Base-by-base conservation (phyloP, 2,113 vertebrate species). In the Chaetura pelagica region DNA sequence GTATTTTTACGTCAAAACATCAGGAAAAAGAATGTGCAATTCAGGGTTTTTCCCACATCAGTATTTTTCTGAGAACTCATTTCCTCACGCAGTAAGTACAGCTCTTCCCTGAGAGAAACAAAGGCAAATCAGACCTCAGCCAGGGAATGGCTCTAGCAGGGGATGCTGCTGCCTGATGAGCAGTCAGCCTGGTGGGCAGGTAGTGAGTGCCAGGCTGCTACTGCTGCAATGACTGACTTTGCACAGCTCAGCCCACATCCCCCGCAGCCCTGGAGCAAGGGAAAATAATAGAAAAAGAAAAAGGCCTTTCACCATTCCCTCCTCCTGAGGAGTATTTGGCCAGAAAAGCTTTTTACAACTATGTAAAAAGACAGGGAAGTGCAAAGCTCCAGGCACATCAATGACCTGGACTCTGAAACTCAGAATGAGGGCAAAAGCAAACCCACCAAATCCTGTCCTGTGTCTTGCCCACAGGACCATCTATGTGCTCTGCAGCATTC, bases 21-120 rank as follows among this genome's bases (percentile, higher is more conserved):
- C 30, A 62, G 46, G 30, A 74, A 93, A 42, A 83, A 78, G 46
- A 55, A 79, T 8, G 10, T 72, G 58, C 66, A 49, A 51, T 72
- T 89, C 34, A 55, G 51, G 69, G n/a, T 21, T 92, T 94, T 92
- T 84, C 80, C 64, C 46, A 89, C 71, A 66, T 52, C 1, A 5
- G 32, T 78, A 15, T 91, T 94, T 95, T 95, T 87, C 84, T 68
- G 54, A 85, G 66, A 96, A 84, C 44, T 94, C 75, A 72, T 87
- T 95, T 94, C 69, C 73, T 77, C 42, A 83, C 15, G 4, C 42
- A 59, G 38, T 42, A 57, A 76, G 74, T 23, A 34, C 81, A 94
- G 81, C 75, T 89, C 71, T 89, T 91, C 84, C 54, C 71, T 6
- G 4, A 73, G 40, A 92, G 63, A 90, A 93, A 79, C 35, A 72